These are phyloP conservation scores for Drosophila ambigua DNA, from an alignment of 1,140 invertebrate genomes.

Conservation along the genomic window DNA sequence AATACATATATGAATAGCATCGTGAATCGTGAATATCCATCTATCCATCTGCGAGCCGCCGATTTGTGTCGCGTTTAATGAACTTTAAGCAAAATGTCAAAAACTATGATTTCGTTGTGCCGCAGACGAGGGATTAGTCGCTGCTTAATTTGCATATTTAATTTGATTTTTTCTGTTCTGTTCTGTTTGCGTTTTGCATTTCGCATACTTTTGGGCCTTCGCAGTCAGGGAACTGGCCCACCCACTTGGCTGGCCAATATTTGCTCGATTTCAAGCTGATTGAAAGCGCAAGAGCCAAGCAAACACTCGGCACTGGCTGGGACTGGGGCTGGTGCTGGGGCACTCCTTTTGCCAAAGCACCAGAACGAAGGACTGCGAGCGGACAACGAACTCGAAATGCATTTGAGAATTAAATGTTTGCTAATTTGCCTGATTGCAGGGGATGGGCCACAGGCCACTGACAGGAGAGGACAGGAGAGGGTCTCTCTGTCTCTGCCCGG, in stretches of 20 bases:
- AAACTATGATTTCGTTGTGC: slow-evolving; percentile 63
- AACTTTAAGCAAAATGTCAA: slow-evolving; percentile 69
- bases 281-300: slow-evolving; percentile 31
- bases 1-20: no score
- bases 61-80: slow-evolving; percentile 68
- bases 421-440: slow-evolving; percentile 71
- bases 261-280: slow-evolving; percentile 75
- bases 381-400: slow-evolving; percentile 70
- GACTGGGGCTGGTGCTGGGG: neutral
- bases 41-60: slow-evolving; percentile 2
- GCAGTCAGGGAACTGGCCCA: slow-evolving; percentile 7
- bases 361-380: slow-evolving; percentile 62
- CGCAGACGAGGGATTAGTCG: slow-evolving; percentile 34
- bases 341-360: slow-evolving; percentile 17
- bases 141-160: slow-evolving; percentile 71
- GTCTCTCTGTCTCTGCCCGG: no score
- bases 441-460: slow-evolving; percentile 29
- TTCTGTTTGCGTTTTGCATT: no score
- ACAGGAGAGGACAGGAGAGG: no score
- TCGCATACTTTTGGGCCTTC: neutral
- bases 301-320: slow-evolving; percentile 15
- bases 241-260: slow-evolving; percentile 44
- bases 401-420: slow-evolving; percentile 73
- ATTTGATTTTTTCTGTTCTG: slow-evolving; percentile 29
- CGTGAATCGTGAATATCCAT: neutral